Percentiles rank a stretch among this genome's conserved stretches.
phyloP scores from a whole-genome alignment of 2,888 invertebrate genomes.

The Galerucella nymphaeae region DNA sequence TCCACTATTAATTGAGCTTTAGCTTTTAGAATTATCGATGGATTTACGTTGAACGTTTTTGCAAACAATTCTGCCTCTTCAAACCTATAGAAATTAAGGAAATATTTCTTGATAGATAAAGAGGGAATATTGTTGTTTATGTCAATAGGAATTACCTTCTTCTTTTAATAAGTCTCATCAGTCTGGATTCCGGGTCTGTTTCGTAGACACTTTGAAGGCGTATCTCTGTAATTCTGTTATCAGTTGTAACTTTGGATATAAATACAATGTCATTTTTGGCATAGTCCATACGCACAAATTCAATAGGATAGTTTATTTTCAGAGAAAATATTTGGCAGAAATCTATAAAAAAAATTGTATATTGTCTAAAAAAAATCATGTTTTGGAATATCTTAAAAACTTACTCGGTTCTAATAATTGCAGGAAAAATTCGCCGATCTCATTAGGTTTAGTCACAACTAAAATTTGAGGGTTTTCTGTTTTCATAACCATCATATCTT shows the following conservation, averaged over 20 bases:
- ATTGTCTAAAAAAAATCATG: background rate
- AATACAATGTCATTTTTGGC: slow-evolving; percentile 56
- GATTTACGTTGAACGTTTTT: slow-evolving; percentile 61
- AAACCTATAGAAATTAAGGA: slow-evolving; percentile 59
- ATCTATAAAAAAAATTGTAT: slow-evolving; percentile 44
- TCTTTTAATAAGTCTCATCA: slow-evolving; percentile 64
- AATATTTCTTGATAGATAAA: background rate
- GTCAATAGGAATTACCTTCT: slow-evolving; percentile 4
- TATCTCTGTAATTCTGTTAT: slow-evolving; percentile 49
- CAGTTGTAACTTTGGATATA: slow-evolving; percentile 49
- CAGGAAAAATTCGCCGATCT: slow-evolving; percentile 39
- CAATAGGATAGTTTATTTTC: slow-evolving; percentile 49
- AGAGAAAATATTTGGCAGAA: slow-evolving; percentile 51
- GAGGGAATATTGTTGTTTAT: background rate
- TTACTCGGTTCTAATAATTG: slow-evolving; percentile 40
- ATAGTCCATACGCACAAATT: slow-evolving; percentile 51
- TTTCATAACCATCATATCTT: slow-evolving; percentile 41
- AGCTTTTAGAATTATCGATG: slow-evolving; percentile 61
- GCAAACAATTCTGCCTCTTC: slow-evolving; percentile 67
- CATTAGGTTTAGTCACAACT: slow-evolving; percentile 42
- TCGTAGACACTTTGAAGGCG: slow-evolving; percentile 60
- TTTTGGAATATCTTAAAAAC: slow-evolving; percentile 7
- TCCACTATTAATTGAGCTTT: slow-evolving; percentile 62
- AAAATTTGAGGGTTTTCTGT: slow-evolving; percentile 39
- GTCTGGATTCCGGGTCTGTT: slow-evolving; percentile 64